A percentile compares a stretch with the other conserved stretches of the same genome.
Conservation (phyloP, 1,140 invertebrate genomes). For the Drosophila funebris region DNA sequence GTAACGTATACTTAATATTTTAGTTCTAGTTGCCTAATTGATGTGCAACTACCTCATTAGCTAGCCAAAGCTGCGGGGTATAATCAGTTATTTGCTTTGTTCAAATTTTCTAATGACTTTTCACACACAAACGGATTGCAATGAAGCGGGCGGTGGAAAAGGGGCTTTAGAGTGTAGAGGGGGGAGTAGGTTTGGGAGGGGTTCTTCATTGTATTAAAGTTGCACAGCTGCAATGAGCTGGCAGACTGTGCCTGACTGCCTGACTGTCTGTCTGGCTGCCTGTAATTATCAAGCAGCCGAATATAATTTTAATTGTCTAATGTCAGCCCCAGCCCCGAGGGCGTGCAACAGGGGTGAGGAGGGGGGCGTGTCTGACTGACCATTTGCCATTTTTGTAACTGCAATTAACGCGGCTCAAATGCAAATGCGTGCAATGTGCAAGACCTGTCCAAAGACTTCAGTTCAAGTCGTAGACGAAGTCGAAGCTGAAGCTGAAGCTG, state of each 20-base stretch:
- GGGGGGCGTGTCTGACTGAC: constrained; percentile 16
- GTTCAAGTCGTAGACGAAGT: not conserved
- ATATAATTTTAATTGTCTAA: constrained; percentile 52
- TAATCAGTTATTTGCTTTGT: constrained; percentile 30
- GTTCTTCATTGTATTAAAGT: constrained; percentile 19
- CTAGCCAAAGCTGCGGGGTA: not conserved
- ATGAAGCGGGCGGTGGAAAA: not conserved
- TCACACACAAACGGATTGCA: constrained; percentile 19
- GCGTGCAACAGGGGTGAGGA: too few relatives aligned
- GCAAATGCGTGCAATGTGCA: constrained; percentile 33
- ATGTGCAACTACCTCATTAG: constrained; percentile 19
- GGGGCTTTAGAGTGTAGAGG: not conserved
- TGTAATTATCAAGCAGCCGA: constrained; percentile 49
- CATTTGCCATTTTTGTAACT: constrained; percentile 54
- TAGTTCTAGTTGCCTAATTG: constrained; percentile 1
- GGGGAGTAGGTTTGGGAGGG: not conserved
- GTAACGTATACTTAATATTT: not conserved
- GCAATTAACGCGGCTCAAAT: constrained; percentile 43
- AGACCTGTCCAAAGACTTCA: constrained; percentile 7
- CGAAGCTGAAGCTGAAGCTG: not conserved
- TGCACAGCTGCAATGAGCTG: constrained; percentile 8
- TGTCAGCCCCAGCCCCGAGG: not conserved
- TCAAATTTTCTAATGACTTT: constrained; percentile 29
- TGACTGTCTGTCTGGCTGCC: constrained; percentile 9
- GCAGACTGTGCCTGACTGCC: not conserved